These are phyloP conservation scores for Mythimna vitellina DNA, from an alignment of 2,888 invertebrate genomes.

Conservation along the genomic window DNA sequence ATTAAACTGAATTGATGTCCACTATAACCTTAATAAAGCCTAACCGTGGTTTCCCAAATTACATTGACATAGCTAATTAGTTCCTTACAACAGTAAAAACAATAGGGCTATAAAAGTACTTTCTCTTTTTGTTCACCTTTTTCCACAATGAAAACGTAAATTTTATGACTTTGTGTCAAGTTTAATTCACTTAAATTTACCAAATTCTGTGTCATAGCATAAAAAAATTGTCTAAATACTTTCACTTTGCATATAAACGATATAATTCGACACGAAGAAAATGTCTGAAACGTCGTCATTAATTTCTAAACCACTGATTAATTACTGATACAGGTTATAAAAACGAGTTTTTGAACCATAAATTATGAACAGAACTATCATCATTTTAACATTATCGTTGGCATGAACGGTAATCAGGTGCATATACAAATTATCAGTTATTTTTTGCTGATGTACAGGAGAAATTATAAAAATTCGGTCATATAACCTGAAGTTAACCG, in stretches of 20 bases:
- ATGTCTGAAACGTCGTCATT: constrained; percentile 26
- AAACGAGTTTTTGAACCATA: constrained; percentile 41
- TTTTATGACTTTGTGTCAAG: constrained; percentile 12
- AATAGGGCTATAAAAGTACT: constrained; percentile 33
- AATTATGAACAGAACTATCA: constrained; percentile 45
- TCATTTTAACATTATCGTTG: constrained; percentile 37
- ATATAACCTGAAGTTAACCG: background rate
- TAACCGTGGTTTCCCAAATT: background rate
- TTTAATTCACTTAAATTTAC: constrained; percentile 33
- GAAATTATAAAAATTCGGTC: background rate
- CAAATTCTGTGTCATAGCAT: constrained; percentile 22
- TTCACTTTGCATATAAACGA: constrained; percentile 49
- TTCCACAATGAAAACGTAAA: constrained; percentile 16
- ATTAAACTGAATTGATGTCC: background rate
- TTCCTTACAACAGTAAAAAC: constrained; percentile 18
- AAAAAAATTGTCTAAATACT: constrained; percentile 37
- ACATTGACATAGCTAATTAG: constrained; percentile 24
- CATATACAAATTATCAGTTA: constrained; percentile 9
- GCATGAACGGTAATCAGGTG: constrained; percentile 19
- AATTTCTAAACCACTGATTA: constrained; percentile 50
- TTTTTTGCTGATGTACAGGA: background rate
- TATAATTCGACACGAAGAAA: constrained; percentile 17
- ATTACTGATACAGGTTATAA: constrained; percentile 41
- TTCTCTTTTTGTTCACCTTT: constrained; percentile 32
- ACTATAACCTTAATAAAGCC: background rate